Percentiles rank a stretch among this genome's conserved stretches.
These are phyloP conservation scores for Drosophila anomalipes DNA, from an alignment of 2,888 invertebrate genomes.

Conservation along the genomic window DNA sequence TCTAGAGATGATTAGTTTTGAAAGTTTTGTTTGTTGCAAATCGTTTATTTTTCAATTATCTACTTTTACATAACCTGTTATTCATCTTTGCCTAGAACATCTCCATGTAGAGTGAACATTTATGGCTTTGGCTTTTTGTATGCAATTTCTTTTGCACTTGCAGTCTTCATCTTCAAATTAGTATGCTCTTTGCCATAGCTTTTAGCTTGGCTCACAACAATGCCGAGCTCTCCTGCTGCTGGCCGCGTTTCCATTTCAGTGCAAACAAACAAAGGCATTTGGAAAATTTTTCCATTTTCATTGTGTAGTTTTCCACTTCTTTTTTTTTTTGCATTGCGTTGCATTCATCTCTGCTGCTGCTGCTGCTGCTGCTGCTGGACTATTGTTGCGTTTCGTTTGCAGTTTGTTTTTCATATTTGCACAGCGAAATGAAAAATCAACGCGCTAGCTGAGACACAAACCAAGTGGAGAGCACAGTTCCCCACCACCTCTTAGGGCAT, in stretches of 20 bases:
- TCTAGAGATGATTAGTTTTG: not conserved
- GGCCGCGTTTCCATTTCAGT: slow-evolving; percentile 66
- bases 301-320: slow-evolving; percentile 1
- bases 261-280: slow-evolving; percentile 73
- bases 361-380: slow-evolving; percentile 13
- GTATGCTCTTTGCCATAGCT: slow-evolving; percentile 36
- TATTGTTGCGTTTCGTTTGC: slow-evolving; percentile 51
- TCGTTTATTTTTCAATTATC: not conserved
- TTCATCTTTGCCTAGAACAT: not conserved
- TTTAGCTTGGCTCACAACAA: slow-evolving; percentile 52
- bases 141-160: slow-evolving; percentile 5
- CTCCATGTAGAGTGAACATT: not conserved
- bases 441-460: slow-evolving; percentile 55
- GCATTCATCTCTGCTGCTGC: slow-evolving; percentile 5
- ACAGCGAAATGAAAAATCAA: slow-evolving; percentile 75
- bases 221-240: slow-evolving; percentile 32
- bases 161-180: slow-evolving; percentile 49
- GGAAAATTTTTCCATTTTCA: slow-evolving; percentile 58
- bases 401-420: slow-evolving; percentile 79
- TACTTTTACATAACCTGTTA: too few species aligned
- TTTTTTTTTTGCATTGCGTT: slow-evolving; percentile 8
- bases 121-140: not conserved
- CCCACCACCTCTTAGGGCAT: not conserved
- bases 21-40: too few species aligned
- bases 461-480: not conserved